Evolutionary conservation across 64 coral and sea anemone species (phyloP).

Genomic region (Astreopora myriophthalma): DNA sequence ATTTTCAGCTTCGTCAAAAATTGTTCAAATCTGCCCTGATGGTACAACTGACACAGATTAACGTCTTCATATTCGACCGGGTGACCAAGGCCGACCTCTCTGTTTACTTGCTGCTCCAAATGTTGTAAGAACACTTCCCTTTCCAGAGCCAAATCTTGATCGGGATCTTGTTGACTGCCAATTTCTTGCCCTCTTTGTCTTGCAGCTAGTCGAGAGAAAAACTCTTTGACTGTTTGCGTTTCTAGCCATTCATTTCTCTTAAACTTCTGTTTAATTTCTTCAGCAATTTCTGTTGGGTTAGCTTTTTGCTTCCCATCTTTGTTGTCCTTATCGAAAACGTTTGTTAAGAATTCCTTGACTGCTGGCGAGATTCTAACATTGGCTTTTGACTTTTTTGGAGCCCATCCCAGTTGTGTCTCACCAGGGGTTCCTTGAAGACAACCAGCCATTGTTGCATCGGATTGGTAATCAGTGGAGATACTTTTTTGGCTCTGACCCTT

Average conservation of each 20-base stretch:
- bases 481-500: conserved; percentile 25
- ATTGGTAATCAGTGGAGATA: background rate
- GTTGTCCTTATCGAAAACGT: conserved; percentile 34
- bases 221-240: too few relatives aligned
- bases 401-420: background rate
- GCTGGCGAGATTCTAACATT: conserved; percentile 7
- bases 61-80: too few relatives aligned
- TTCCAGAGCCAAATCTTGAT: background rate
- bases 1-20: background rate
- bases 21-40: background rate
- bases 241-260: too few relatives aligned
- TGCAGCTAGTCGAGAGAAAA: too few relatives aligned
- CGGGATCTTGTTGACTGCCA: background rate
- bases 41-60: background rate
- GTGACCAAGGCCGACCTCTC: background rate
- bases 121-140: background rate
- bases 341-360: conserved; percentile 44
- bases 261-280: background rate
- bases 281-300: conserved; percentile 46
- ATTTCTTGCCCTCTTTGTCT: background rate
- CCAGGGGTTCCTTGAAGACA: background rate
- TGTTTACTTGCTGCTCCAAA: background rate
- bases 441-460: background rate
- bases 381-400: background rate
- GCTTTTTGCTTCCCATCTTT: conserved; percentile 45